Evolutionary conservation across 2,113 vertebrate species (phyloP).

Genomic region (Murina feae): DNA sequence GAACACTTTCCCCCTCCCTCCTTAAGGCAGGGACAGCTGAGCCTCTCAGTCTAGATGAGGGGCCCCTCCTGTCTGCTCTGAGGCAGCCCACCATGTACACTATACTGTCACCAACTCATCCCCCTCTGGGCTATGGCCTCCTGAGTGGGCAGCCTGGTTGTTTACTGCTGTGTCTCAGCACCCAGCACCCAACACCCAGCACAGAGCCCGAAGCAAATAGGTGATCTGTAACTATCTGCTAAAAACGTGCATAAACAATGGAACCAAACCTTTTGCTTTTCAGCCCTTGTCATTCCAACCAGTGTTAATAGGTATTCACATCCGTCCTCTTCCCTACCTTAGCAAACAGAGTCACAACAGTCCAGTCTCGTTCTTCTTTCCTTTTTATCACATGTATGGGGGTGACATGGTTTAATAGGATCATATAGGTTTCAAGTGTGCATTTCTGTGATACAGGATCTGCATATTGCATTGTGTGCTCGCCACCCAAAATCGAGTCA

Average conservation of each 20-base stretch:
- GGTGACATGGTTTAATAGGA: background rate
- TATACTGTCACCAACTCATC: background rate
- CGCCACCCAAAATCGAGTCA: background rate
- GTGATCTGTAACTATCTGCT: background rate
- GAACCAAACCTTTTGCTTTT: background rate
- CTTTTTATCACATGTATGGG: background rate
- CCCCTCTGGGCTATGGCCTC: background rate
- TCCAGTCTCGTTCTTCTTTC: background rate
- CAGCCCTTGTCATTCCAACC: background rate
- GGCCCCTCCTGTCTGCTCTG: background rate
- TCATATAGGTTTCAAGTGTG: background rate
- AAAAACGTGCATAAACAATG: background rate
- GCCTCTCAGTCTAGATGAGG: background rate
- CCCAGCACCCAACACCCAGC: background rate
- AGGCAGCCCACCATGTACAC: background rate
- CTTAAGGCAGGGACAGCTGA: background rate
- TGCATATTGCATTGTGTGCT: background rate
- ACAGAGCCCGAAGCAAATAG: background rate
- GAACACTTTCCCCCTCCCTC: background rate
- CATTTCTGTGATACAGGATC: background rate
- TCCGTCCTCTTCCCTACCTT: background rate
- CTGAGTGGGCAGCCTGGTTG: background rate
- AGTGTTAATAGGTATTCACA: accelerated
- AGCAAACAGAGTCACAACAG: background rate
- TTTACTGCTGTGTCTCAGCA: background rate